A percentile compares a stretch with the other conserved stretches of the same genome.
phyloP scores from a whole-genome alignment of 2,888 invertebrate genomes.

The Chouioia cunea region DNA sequence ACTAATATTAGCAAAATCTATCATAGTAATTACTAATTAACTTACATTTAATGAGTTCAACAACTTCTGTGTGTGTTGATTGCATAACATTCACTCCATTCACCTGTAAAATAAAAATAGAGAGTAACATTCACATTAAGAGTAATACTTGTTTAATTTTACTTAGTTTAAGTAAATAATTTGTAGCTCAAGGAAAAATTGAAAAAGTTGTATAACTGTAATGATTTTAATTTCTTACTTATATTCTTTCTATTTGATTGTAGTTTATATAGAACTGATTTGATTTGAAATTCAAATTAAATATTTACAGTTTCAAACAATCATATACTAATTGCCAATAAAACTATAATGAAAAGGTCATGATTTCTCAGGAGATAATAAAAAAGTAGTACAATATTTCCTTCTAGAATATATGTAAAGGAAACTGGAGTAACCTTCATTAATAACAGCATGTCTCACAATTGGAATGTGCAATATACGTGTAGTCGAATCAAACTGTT shows the following conservation, averaged over 20 bases:
- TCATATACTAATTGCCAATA: not conserved
- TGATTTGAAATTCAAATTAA: not conserved
- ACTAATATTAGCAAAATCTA: not conserved
- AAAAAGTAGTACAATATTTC: conserved; percentile 34
- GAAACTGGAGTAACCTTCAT: conserved; percentile 26
- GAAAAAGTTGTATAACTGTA: no score
- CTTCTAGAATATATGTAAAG: conserved; percentile 26
- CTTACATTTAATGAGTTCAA: conserved; percentile 94
- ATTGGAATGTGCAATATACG: conserved; percentile 17
- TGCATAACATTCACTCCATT: conserved; percentile 92
- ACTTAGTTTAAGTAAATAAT: not conserved
- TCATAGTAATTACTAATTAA: conserved; percentile 50
- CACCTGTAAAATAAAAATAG: conserved; percentile 73
- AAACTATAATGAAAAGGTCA: conserved; percentile 25
- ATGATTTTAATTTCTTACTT: no score
- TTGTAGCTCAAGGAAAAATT: not conserved
- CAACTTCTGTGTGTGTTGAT: conserved; percentile 95
- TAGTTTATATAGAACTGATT: not conserved
- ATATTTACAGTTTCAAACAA: conserved; percentile 2
- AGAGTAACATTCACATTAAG: conserved; percentile 5
- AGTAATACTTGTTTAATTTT: not conserved
- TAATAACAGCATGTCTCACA: conserved; percentile 22
- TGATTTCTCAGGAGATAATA: conserved; percentile 21
- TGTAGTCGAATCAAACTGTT: conserved; percentile 29
- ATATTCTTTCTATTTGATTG: conserved; percentile 1